Base-by-base conservation (phyloP, 2,113 vertebrate species). In the Lota lota region DNA sequence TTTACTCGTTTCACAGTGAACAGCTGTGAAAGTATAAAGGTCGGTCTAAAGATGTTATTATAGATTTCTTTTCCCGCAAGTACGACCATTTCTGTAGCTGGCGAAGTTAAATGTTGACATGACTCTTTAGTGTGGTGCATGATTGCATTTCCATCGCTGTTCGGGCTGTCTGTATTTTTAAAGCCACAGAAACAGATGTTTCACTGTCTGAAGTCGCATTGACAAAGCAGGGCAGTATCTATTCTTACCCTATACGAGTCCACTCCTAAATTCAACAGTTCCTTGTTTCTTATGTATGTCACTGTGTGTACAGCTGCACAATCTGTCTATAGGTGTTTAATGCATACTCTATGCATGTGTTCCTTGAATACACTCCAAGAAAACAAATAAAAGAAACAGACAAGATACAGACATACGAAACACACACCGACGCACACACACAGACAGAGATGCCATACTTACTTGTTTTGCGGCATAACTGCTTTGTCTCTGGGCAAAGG, bases 401-500 rank as follows among this genome's bases (percentile, higher is more conserved):
- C 54, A 62, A 15, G 33, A 70, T 64, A 64, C 80, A 51, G 40
- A 78, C 76, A 77, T 6, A 12, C 0, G 65, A 75, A 24, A 76
- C 73, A 81, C 76, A 84, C 66, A 85, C 85, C 58, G 14, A 67
- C 21, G 20, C 20, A 58, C 8, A 5, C 10, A 10, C 20, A 58
- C 20, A 58, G 1, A 57, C 11, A 22, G 28, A 33, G 24, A 63
- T 5, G 16, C 12, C 22, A 28, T 66, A 88, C 89, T 92, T 87
- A 93, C 92, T 92, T 87, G 90, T 92, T 91, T 90, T 93, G 69
- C 79, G 77, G 54, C 73, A 83, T 68, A 83, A 80, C 69, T 78
- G 80, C 66, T 54, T 51, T 21, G 66, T 56, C 61, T 62, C 59
- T 5, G 77, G 54, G 22, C 40, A 70, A 69, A 77, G 18, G 12